Evolutionary conservation across 1,140 invertebrate species (phyloP).

Genomic region (Leptinotarsa defecta): DNA sequence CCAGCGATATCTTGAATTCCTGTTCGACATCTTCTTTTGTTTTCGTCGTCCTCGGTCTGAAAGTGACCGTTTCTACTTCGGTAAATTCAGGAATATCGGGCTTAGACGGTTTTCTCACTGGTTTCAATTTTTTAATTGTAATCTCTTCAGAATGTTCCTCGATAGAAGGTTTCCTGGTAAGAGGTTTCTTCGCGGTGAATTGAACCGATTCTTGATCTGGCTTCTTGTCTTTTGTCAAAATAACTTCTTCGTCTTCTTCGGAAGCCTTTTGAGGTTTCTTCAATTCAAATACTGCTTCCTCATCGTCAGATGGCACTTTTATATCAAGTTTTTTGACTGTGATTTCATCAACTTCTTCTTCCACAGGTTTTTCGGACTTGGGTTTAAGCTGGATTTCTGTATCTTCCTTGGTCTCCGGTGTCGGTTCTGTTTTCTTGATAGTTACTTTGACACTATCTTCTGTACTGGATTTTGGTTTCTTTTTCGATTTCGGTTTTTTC

Average conservation of each 20-base stretch:
- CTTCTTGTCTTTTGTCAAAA: constrained; percentile 50
- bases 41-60: constrained; percentile 69
- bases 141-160: constrained; percentile 75
- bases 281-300: constrained; percentile 34
- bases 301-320: constrained; percentile 58
- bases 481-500: constrained; percentile 44
- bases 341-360: constrained; percentile 51
- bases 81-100: constrained; percentile 70
- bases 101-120: constrained; percentile 66
- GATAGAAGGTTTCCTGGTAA: constrained; percentile 59
- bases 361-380: constrained; percentile 35
- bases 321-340: constrained; percentile 51
- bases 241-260: constrained; percentile 41
- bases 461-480: constrained; percentile 50
- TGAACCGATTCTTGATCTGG: constrained; percentile 58
- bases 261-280: constrained; percentile 49
- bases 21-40: constrained; percentile 84
- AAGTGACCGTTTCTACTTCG: constrained; percentile 72
- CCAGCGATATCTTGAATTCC: constrained; percentile 81
- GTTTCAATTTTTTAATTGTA: constrained; percentile 72
- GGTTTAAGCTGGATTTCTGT: constrained; percentile 23
- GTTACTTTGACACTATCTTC: constrained; percentile 69
- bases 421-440: constrained; percentile 61
- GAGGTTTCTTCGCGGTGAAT: constrained; percentile 61
- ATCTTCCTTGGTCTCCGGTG: constrained; percentile 40